phyloP scores from a whole-genome alignment of 2,888 invertebrate genomes.

The Sinhomidia bicolor region DNA sequence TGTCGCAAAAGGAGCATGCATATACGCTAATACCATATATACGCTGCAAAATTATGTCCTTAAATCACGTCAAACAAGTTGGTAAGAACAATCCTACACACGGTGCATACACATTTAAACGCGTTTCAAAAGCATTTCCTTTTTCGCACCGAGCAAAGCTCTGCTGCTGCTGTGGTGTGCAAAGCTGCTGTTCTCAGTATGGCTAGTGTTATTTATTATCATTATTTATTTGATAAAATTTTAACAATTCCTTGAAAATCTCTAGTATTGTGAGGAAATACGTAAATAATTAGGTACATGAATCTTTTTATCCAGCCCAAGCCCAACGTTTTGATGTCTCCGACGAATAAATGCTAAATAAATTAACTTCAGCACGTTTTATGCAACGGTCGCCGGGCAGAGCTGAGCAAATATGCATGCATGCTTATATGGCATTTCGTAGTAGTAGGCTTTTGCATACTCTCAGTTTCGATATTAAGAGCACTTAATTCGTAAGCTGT shows the following conservation, averaged over 20 bases:
- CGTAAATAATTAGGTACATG: neutral
- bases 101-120: neutral
- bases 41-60: neutral
- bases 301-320: neutral
- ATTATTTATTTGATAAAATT: too few relatives aligned
- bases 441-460: neutral
- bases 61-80: constrained; percentile 12
- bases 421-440: neutral
- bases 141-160: too few relatives aligned
- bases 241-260: too few relatives aligned
- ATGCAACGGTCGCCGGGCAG: neutral
- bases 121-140: neutral
- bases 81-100: neutral
- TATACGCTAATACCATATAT: neutral
- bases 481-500: neutral
- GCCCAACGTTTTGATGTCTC: neutral
- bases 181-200: too few relatives aligned
- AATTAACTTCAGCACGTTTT: neutral
- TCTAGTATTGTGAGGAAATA: too few relatives aligned
- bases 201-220: too few relatives aligned
- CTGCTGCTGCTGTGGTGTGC: too few relatives aligned
- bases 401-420: neutral
- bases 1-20: neutral
- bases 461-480: neutral
- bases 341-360: neutral